Conservation (phyloP, 2,888 invertebrate species). For the Thumatha senex region DNA sequence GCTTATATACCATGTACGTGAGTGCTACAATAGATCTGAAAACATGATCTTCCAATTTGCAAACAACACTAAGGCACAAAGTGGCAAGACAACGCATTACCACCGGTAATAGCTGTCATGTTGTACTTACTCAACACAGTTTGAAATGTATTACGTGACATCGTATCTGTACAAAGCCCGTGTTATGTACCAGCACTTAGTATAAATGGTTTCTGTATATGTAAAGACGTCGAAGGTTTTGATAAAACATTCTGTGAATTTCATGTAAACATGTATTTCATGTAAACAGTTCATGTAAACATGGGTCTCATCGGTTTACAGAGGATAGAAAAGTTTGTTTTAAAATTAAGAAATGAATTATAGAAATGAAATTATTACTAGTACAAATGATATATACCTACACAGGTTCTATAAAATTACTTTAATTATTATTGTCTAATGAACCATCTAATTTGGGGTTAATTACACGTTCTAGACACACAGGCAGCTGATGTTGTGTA, state of each 20-base stretch:
- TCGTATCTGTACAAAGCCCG: not conserved
- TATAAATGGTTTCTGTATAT: constrained; percentile 3
- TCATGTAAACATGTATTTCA: not conserved
- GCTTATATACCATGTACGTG: not conserved
- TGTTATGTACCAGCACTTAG: constrained; percentile 7
- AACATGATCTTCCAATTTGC: not conserved
- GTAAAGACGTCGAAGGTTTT: constrained; percentile 2
- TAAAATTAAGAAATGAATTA: too few species aligned
- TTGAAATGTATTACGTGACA: not conserved
- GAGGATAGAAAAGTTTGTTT: too few species aligned
- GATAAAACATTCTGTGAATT: not conserved
- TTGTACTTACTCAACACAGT: not conserved
- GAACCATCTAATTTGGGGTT: too few species aligned
- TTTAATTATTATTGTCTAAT: too few species aligned
- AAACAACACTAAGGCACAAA: not conserved
- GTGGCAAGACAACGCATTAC: not conserved
- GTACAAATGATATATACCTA: too few species aligned
- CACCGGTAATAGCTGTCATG: not conserved
- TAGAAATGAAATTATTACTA: too few species aligned
- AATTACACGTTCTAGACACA: too few species aligned
- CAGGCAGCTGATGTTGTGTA: too few species aligned
- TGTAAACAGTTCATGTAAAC: not conserved
- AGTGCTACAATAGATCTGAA: not conserved
- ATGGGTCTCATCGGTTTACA: too few species aligned
- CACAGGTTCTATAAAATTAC: too few species aligned